Percentiles rank a stretch among this genome's conserved stretches.
Conservation (phyloP, 92 coral and sea anemone species). For the Pocillopora meandrina region DNA sequence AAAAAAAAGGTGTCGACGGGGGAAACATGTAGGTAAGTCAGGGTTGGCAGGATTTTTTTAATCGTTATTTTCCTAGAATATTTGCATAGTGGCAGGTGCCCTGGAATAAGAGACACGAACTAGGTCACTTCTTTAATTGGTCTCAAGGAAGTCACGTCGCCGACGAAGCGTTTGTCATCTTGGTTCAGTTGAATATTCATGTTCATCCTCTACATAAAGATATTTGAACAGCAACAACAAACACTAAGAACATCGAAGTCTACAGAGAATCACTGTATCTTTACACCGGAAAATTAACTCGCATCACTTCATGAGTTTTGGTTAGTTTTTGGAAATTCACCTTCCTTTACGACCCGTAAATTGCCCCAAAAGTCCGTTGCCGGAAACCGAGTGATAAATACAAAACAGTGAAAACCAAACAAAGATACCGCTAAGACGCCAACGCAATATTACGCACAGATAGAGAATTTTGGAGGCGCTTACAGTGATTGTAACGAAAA, state of each 20-base stretch:
- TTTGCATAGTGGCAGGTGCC: conserved; percentile 32
- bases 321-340: conserved; percentile 1
- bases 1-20: no score
- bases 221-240: background rate
- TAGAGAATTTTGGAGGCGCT: background rate
- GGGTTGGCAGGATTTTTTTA: background rate
- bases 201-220: background rate
- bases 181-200: conserved; percentile 16
- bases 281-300: background rate
- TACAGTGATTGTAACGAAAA: no score
- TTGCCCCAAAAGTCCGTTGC: conserved; percentile 11
- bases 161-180: background rate
- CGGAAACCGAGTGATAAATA: conserved; percentile 3
- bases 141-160: conserved; percentile 27
- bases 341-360: background rate
- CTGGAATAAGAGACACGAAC: conserved; percentile 14
- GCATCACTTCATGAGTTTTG: background rate
- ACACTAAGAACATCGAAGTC: background rate
- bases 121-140: conserved; percentile 29
- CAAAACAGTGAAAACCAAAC: background rate
- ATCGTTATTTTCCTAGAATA: background rate
- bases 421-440: background rate
- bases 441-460: background rate
- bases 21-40: background rate
- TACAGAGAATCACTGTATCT: background rate